Conservation (phyloP, 2,888 invertebrate species). For the Syrista parreyssii region DNA sequence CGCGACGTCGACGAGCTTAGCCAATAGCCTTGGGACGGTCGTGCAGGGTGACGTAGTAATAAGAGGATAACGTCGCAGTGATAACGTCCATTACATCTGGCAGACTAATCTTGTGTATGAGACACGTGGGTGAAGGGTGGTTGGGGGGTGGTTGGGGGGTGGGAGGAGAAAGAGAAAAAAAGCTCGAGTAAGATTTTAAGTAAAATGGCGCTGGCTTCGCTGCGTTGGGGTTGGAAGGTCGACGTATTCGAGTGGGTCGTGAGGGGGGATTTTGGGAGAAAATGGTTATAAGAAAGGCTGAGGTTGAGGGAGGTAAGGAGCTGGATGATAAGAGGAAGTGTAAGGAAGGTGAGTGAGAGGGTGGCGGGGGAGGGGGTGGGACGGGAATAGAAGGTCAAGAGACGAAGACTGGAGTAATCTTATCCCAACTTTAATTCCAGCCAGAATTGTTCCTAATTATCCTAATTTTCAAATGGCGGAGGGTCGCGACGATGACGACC, state of each 20-base stretch:
- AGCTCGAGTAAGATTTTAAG: slow-evolving; percentile 22
- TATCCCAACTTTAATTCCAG: slow-evolving; percentile 40
- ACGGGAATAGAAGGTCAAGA: slow-evolving; percentile 13
- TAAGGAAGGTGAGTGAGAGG: background rate
- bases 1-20: too few relatives aligned
- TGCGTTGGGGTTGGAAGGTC: too few relatives aligned
- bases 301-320: too few relatives aligned
- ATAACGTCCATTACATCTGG: slow-evolving; percentile 2
- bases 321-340: too few relatives aligned
- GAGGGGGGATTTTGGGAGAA: too few relatives aligned
- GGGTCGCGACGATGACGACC: slow-evolving; percentile 8
- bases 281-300: too few relatives aligned
- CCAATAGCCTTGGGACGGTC: too few relatives aligned
- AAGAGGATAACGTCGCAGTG: too few relatives aligned
- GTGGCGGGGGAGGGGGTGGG: background rate
- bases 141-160: too few relatives aligned
- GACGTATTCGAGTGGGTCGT: too few relatives aligned
- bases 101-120: slow-evolving; percentile 20
- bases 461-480: slow-evolving; percentile 35
- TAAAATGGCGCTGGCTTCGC: slow-evolving; percentile 7
- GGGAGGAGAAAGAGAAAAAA: background rate
- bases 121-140: background rate
- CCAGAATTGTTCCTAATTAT: slow-evolving; percentile 44
- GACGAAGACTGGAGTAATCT: slow-evolving; percentile 37
- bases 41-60: too few relatives aligned